Percentiles rank a stretch among this genome's conserved stretches.
Conservation (phyloP, 2,797 vertebrate genomes). For the Babyrousa celebensis region DNA sequence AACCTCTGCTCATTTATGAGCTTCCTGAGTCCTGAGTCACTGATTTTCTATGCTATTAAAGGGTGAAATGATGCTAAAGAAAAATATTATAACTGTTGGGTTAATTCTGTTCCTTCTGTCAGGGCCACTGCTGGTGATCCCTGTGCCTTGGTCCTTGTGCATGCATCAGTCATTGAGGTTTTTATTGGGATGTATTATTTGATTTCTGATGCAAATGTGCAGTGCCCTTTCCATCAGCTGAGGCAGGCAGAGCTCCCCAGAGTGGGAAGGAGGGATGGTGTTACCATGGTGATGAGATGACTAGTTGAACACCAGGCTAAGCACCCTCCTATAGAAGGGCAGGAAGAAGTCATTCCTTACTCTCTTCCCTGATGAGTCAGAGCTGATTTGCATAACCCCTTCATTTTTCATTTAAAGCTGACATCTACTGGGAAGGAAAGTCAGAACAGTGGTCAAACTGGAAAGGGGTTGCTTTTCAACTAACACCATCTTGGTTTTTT, state of each 20-base stretch:
- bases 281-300: constrained; percentile 51
- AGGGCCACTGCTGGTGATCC: background rate
- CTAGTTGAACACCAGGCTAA: background rate
- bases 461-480: background rate
- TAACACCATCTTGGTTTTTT: background rate
- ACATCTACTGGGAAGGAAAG: background rate
- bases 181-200: background rate
- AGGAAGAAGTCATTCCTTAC: background rate
- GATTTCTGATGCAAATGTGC: background rate
- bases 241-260: background rate
- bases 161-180: background rate
- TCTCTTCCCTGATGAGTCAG: background rate
- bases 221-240: background rate
- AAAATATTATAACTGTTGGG: background rate
- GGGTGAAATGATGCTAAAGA: background rate
- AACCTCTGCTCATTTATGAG: background rate
- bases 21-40: background rate
- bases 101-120: background rate
- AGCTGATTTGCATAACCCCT: background rate
- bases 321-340: background rate
- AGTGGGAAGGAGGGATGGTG: background rate
- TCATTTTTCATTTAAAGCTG: background rate
- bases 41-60: background rate
- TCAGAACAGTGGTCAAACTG: background rate
- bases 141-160: background rate